Percentiles rank a stretch among this genome's conserved stretches.
phyloP scores from a whole-genome alignment of 35 echinoderm and acorn worm genomes.

The Lytechinus variegatus region DNA sequence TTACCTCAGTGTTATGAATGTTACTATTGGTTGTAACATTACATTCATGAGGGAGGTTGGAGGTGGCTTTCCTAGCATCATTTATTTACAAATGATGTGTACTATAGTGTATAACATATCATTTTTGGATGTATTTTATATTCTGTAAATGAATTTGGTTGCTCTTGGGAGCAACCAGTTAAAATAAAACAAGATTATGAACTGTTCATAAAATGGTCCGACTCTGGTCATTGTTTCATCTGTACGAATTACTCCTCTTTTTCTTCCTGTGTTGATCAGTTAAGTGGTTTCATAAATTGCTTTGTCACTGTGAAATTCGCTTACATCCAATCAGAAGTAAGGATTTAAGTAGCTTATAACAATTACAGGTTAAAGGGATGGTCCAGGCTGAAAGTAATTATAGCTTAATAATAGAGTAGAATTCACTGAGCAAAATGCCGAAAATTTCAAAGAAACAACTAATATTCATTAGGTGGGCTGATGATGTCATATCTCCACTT shows the following conservation, averaged over 20 bases:
- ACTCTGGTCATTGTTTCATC: neutral
- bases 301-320: too few species aligned
- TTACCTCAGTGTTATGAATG: neutral
- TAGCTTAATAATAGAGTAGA: too few species aligned
- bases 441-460: too few species aligned
- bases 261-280: neutral
- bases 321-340: too few species aligned
- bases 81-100: conserved; percentile 6
- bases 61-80: neutral
- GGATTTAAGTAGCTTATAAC: too few species aligned
- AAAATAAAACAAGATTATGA: neutral
- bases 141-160: neutral
- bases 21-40: neutral
- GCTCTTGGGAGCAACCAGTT: neutral
- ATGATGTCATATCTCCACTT: too few species aligned
- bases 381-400: too few species aligned
- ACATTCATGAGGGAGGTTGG: neutral
- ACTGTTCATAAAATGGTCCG: neutral
- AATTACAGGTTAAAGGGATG: too few species aligned
- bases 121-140: neutral
- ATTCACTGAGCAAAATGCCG: too few species aligned
- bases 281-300: too few species aligned
- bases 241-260: neutral
- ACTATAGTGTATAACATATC: neutral
- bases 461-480: too few species aligned